Conservation (phyloP, 2,113 vertebrate genomes). For the Epinephelus moara region DNA sequence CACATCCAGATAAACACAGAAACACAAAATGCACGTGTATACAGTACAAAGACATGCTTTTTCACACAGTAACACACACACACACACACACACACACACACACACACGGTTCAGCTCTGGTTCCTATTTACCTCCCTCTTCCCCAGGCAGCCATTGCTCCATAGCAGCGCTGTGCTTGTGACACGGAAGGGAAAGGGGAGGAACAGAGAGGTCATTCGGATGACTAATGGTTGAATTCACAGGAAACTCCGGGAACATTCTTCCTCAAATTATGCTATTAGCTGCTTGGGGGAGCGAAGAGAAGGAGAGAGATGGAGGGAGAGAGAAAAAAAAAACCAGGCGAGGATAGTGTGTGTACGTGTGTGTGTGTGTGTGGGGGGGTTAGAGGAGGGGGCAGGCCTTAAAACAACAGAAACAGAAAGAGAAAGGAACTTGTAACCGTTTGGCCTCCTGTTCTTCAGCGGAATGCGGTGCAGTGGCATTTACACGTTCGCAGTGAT, state of each 20-base stretch:
- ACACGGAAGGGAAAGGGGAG: conserved; percentile 75
- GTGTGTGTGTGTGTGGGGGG: conserved; percentile 6
- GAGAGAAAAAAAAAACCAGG: conserved; percentile 56
- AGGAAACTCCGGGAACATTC: conserved; percentile 98
- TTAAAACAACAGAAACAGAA: conserved; percentile 82
- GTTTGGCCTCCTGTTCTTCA: conserved; percentile 78
- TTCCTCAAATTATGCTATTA: conserved; percentile 99
- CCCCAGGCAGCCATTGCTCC: conserved; percentile 68
- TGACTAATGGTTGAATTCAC: conserved; percentile 96
- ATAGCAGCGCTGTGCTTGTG: conserved; percentile 58
- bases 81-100: conserved; percentile 8
- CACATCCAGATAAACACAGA: neutral
- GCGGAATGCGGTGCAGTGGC: conserved; percentile 80
- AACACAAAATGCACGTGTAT: neutral
- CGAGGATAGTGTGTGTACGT: conserved; percentile 33
- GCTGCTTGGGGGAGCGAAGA: conserved; percentile 81
- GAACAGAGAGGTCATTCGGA: conserved; percentile 89
- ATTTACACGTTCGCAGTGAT: conserved; percentile 83
- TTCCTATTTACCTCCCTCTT: conserved; percentile 73
- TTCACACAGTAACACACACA: conserved; percentile 4
- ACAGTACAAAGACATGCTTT: conserved; percentile 2
- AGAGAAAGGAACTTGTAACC: conserved; percentile 80
- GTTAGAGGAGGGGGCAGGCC: conserved; percentile 36
- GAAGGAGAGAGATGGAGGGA: conserved; percentile 18
- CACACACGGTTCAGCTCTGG: conserved; percentile 62